phyloP scores from a whole-genome alignment of 1,140 invertebrate genomes.

The Ptiloglossa arizonensis region DNA sequence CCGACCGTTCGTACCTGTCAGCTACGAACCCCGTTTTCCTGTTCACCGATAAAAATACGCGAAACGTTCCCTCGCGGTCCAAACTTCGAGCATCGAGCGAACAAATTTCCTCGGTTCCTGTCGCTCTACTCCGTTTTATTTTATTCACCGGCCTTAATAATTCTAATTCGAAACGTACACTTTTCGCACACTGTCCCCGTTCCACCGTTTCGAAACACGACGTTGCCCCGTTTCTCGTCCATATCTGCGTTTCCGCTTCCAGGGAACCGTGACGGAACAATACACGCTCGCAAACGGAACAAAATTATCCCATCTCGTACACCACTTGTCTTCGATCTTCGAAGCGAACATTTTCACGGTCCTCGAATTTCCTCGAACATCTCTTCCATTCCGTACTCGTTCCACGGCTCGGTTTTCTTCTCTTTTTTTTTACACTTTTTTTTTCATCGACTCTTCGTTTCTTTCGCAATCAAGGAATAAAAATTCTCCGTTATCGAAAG shows the following conservation, averaged over 20 bases:
- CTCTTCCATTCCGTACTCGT: not conserved
- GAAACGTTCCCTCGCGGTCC: no score
- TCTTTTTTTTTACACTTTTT: not conserved
- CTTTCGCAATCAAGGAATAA: not conserved
- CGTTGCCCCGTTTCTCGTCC: not conserved
- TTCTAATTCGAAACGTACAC: not conserved
- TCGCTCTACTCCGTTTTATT: no score
- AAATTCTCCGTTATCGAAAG: no score
- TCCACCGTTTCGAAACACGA: not conserved
- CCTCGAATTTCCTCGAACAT: not conserved
- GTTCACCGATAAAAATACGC: no score
- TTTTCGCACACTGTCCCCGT: not conserved
- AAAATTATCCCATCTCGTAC: slow-evolving; percentile 14
- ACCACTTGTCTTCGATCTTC: slow-evolving; percentile 21
- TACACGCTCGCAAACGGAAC: not conserved
- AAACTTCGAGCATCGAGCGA: no score
- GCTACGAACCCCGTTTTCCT: not conserved
- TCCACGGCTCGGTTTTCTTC: no score
- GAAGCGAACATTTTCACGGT: not conserved
- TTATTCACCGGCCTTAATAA: no score
- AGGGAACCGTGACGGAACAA: not conserved
- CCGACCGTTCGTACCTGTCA: no score
- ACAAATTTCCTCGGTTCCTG: no score
- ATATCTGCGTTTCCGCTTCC: not conserved
- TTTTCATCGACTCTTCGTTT: not conserved